A percentile compares a stretch with the other conserved stretches of the same genome.
phyloP scores from a whole-genome alignment of 1,140 invertebrate genomes.

The Hylyphantes graminicola region DNA sequence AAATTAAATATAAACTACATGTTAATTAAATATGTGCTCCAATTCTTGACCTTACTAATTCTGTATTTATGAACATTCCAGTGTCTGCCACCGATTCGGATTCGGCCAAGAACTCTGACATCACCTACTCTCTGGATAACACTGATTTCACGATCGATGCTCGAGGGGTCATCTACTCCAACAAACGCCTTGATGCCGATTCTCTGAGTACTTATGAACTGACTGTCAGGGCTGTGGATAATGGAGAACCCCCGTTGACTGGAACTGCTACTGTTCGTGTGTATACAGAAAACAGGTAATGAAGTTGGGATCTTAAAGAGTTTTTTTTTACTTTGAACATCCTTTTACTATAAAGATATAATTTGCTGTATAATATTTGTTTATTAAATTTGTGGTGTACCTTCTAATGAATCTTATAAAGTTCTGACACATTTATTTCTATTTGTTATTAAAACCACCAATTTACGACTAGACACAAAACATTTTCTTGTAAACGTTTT shows the following conservation, averaged over 20 bases:
- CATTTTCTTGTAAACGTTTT: no score
- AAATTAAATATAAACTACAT: neutral
- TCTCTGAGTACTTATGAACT: conserved; percentile 97
- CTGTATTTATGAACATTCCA: conserved; percentile 31
- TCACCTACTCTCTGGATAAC: conserved; percentile 90
- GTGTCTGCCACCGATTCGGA: conserved; percentile 94
- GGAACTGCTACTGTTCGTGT: conserved; percentile 91
- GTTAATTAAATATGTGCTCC: neutral
- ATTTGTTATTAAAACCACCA: no score
- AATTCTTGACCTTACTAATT: no score
- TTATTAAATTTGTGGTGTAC: no score
- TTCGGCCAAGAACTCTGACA: conserved; percentile 91
- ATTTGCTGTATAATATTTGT: no score
- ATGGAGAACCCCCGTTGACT: conserved; percentile 90
- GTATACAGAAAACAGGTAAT: conserved; percentile 89
- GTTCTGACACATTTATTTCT: no score
- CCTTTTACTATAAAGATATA: no score
- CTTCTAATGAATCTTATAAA: no score
- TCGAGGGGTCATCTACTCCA: conserved; percentile 90
- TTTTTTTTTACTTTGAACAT: no score
- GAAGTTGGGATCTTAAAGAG: no score
- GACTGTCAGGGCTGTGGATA: conserved; percentile 90
- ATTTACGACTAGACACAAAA: no score
- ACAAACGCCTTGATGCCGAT: conserved; percentile 92
- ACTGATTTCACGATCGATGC: conserved; percentile 93